phyloP scores from a whole-genome alignment of 1,140 invertebrate species.

The Periplaneta americana region DNA sequence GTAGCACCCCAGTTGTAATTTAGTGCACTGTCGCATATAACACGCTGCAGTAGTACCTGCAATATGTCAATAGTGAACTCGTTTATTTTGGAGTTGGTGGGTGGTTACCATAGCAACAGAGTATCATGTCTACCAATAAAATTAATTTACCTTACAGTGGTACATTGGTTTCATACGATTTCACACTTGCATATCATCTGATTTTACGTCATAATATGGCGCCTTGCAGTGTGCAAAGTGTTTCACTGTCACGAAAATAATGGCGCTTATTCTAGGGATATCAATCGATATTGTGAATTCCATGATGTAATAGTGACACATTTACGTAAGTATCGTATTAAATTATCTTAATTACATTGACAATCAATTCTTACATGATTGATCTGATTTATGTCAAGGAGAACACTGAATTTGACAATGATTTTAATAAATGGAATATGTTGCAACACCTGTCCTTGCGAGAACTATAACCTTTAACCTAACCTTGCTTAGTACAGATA shows the following conservation, averaged over 20 bases:
- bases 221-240: not conserved
- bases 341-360: not conserved
- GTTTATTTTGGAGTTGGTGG: not conserved
- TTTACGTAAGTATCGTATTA: not conserved
- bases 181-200: too few relatives aligned
- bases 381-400: not conserved
- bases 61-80: not conserved
- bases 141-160: not conserved
- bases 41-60: too few relatives aligned
- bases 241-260: not conserved
- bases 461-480: not conserved
- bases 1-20: too few relatives aligned
- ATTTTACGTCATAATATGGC: not conserved
- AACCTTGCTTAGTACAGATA: too few relatives aligned
- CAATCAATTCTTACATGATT: not conserved
- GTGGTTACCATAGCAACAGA: not conserved
- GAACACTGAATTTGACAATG: not conserved
- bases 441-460: not conserved
- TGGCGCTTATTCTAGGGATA: not conserved
- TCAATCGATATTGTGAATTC: not conserved
- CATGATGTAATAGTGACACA: not conserved
- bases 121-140: not conserved
- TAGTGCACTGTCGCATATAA: too few relatives aligned
- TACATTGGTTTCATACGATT: too few relatives aligned
- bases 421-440: not conserved